Evolutionary conservation across 2,113 vertebrate species (phyloP).

Genomic region (Cettia cetti): DNA sequence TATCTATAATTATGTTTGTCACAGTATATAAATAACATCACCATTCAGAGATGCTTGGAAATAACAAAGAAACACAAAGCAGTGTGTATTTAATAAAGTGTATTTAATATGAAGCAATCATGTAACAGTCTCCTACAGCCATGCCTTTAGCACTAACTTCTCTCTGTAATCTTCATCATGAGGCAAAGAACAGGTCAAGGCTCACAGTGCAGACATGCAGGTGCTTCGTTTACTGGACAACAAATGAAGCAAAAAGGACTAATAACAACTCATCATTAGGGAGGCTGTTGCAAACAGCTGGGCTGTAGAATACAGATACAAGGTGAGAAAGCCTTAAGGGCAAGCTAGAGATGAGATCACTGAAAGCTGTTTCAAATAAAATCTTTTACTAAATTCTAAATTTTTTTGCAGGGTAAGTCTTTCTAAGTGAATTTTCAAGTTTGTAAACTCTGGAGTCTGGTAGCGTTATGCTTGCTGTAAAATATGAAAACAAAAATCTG

Average conservation of each 20-base stretch:
- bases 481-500: not conserved
- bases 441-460: not conserved
- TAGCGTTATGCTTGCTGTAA: not conserved
- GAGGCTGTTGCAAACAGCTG: not conserved
- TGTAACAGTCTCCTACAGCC: not conserved
- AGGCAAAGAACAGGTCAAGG: not conserved
- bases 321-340: not conserved
- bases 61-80: not conserved
- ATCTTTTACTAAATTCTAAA: not conserved
- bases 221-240: not conserved
- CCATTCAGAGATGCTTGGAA: not conserved
- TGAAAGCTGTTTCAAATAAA: not conserved
- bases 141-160: not conserved
- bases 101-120: not conserved
- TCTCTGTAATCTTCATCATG: not conserved
- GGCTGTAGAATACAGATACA: not conserved
- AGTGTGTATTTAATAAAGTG: fast-evolving
- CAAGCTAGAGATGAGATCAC: not conserved
- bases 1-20: not conserved
- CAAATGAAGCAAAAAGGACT: not conserved
- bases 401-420: not conserved
- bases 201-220: not conserved
- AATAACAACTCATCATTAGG: not conserved
- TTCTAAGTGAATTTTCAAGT: not conserved
- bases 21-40: not conserved